phyloP scores from a whole-genome alignment of 37 sponge, comb jelly and placozoan genomes.

The Geodia barretti region DNA sequence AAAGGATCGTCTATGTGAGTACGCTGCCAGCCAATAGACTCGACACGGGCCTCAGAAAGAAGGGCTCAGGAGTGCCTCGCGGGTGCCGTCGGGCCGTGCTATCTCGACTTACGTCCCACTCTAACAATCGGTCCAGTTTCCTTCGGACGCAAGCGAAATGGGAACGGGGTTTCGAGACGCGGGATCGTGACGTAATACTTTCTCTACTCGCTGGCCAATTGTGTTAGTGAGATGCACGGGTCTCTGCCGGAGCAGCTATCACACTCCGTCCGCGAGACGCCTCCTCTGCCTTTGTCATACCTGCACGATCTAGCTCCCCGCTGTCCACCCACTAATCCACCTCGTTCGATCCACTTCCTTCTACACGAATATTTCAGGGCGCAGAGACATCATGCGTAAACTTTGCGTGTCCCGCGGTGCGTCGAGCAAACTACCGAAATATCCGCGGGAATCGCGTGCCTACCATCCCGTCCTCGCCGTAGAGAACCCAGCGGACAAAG shows the following conservation, averaged over 20 bases:
- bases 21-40: conserved; percentile 20
- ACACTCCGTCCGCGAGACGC: conserved; percentile 33
- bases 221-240: conserved; percentile 9
- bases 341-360: conserved; percentile 43
- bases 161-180: background rate
- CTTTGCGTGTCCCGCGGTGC: conserved; percentile 10
- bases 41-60: background rate
- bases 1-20: conserved; percentile 18
- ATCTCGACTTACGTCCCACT: conserved; percentile 15
- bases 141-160: conserved; percentile 3
- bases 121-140: conserved; percentile 42
- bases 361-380: conserved; percentile 30
- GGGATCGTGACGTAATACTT: conserved; percentile 36
- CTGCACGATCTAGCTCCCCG: conserved; percentile 43
- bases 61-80: background rate
- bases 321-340: conserved; percentile 25
- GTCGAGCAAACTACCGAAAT: conserved; percentile 8
- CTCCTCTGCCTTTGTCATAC: conserved; percentile 45
- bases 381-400: conserved; percentile 36
- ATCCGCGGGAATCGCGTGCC: conserved; percentile 2
- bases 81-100: conserved; percentile 3
- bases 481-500: too few relatives aligned
- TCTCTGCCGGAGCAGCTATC: conserved; percentile 43
- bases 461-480: conserved; percentile 38
- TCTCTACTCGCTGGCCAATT: conserved; percentile 7